Base-by-base conservation (phyloP, 2,113 vertebrate genomes). In the Eretmochelys imbricata region DNA sequence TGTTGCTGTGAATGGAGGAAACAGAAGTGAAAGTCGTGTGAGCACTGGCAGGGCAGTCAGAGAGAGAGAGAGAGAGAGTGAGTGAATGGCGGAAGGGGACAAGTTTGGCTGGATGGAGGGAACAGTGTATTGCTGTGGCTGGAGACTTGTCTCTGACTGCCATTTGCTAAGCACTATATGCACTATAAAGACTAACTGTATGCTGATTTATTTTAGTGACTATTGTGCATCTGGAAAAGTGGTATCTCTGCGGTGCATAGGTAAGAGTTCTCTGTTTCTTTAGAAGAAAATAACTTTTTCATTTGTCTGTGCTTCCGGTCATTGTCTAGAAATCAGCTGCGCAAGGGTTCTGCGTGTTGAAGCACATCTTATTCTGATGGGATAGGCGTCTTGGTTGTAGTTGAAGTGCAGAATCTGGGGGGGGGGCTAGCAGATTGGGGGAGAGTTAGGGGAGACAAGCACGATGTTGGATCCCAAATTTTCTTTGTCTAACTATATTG, bases 211-310 rank as follows among this genome's bases (percentile, higher is more conserved):
- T 88, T 97, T 14, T 72, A 99, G 98, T 11, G 85, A 96, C 4
- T 85, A 6, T 31, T 99, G 98, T 81, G 24, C 90, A 2, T 98
- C 98, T 9, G 87, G 90, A 57, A 78, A 2, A 0, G 97, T 98
- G 93, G 98, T 99, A 62, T 98, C 98, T 19, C 87, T 99, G 46
- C 97, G 96, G 54, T 99, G 98, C 55, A 98, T 98, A 92, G 55
- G 98, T 98, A 87, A 96, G 97, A 92, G 50, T 12, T 17, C 6
- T 78, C 8, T 76, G 51, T 72, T 85, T 87, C 54, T 80, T 82
- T 85, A 48, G 75, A 46, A 27, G 46, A 46, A 25, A 29, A 25
- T 29, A 14, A 22, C 38, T 27, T 75, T 42, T 79, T 42, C 55
- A 20, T 49, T 84, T 79, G 62, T 49, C 62, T 13, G 20, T 4